phyloP scores from a whole-genome alignment of 1,140 invertebrate genomes.

The Leptinotarsa undecemlineata region DNA sequence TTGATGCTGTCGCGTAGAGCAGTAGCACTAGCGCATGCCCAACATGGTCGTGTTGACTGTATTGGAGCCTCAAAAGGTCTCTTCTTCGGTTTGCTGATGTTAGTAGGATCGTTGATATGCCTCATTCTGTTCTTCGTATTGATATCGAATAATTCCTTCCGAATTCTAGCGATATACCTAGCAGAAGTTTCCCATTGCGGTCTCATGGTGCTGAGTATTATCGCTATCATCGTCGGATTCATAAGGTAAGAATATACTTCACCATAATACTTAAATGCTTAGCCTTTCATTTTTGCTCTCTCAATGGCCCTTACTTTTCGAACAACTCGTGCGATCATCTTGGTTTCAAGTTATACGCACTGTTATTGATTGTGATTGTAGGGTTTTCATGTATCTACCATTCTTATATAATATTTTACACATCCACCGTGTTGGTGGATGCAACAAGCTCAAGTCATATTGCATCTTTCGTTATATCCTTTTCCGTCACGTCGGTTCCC shows the following conservation, averaged over 20 bases:
- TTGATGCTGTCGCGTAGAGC: constrained; percentile 81
- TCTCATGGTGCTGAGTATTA: constrained; percentile 82
- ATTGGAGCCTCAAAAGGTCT: constrained; percentile 90
- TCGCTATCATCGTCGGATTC: constrained; percentile 89
- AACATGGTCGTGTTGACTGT: constrained; percentile 83
- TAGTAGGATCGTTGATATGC: constrained; percentile 90
- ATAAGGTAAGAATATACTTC: constrained; percentile 65
- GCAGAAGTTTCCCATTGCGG: constrained; percentile 88
- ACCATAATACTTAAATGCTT: too few relatives aligned
- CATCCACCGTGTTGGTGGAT: too few relatives aligned
- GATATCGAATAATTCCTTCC: constrained; percentile 79
- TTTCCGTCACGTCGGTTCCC: too few relatives aligned
- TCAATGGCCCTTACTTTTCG: too few relatives aligned
- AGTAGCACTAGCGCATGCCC: constrained; percentile 78
- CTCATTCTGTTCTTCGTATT: constrained; percentile 93
- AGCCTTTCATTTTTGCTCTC: too few relatives aligned
- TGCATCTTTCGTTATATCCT: too few relatives aligned
- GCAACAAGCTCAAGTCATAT: too few relatives aligned
- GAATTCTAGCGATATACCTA: constrained; percentile 83
- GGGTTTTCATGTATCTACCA: too few relatives aligned
- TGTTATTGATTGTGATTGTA: too few relatives aligned
- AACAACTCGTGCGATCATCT: too few relatives aligned
- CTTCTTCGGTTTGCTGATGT: constrained; percentile 88
- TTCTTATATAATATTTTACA: too few relatives aligned
- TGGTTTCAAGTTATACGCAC: too few relatives aligned